Evolutionary conservation across 2,797 vertebrate species (phyloP).

Genomic region (Enteromius treurensis): DNA sequence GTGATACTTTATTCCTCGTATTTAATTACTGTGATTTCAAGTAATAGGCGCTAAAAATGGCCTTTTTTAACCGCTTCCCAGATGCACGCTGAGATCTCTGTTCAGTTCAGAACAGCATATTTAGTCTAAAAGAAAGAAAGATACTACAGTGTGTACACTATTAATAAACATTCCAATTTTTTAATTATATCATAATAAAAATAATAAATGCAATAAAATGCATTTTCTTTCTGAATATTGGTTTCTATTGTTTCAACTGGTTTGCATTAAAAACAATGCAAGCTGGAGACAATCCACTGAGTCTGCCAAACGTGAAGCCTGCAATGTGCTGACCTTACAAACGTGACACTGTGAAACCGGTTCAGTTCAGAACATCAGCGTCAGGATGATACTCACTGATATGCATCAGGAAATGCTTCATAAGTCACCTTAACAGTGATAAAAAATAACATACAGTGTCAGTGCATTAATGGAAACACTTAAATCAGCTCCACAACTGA

Average conservation of each 20-base stretch:
- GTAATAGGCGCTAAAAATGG: conserved; percentile 3
- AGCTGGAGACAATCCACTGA: conserved; percentile 25
- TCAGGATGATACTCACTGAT: background rate
- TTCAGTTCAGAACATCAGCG: conserved; percentile 5
- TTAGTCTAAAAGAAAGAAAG: background rate
- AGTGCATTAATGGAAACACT: background rate
- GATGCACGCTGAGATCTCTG: conserved; percentile 20
- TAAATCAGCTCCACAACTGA: conserved; percentile 16
- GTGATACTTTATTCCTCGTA: conserved; percentile 45
- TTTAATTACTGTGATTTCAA: conserved; percentile 59
- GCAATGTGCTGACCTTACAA: conserved; percentile 34
- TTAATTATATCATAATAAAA: background rate
- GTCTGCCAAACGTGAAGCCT: conserved; percentile 35
- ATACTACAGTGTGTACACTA: background rate
- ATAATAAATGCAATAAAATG: background rate
- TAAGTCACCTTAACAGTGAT: background rate
- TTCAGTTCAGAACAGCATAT: background rate
- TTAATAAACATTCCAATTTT: background rate
- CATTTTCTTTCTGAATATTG: background rate
- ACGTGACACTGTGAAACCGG: background rate
- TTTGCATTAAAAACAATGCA: conserved; percentile 27
- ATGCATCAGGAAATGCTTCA: background rate
- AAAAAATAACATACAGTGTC: background rate
- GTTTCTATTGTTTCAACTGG: conserved; percentile 14
- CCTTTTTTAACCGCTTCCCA: conserved; percentile 24